phyloP scores from a whole-genome alignment of 2,113 vertebrate genomes.

The Sander lucioperca region DNA sequence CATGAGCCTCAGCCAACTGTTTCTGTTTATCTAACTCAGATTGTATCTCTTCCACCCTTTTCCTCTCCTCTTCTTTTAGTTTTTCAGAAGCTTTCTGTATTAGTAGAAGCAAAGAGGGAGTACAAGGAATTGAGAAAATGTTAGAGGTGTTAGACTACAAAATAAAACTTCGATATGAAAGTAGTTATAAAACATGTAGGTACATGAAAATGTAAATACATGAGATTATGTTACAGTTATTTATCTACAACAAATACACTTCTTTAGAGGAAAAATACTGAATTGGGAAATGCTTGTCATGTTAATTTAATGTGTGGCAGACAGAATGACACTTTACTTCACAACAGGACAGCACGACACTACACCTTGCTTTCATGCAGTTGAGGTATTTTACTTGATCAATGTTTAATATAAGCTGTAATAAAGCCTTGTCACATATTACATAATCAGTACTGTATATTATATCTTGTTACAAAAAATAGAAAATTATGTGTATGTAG shows the following conservation, averaged over 20 bases:
- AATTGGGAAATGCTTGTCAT: constrained; percentile 54
- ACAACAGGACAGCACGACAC: constrained; percentile 77
- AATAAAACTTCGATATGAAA: constrained; percentile 26
- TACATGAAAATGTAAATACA: constrained; percentile 68
- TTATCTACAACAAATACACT: constrained; percentile 19
- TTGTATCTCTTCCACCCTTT: constrained; percentile 92
- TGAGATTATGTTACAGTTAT: constrained; percentile 42
- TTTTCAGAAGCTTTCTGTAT: constrained; percentile 94
- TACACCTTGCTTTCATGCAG: constrained; percentile 72
- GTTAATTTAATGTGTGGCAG: constrained; percentile 69
- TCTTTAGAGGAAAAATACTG: constrained; percentile 32
- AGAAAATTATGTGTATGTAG: background rate
- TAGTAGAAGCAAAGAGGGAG: constrained; percentile 81
- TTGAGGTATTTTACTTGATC: constrained; percentile 21
- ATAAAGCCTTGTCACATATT: background rate
- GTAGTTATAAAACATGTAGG: constrained; percentile 54
- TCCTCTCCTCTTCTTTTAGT: constrained; percentile 93
- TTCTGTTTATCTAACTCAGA: constrained; percentile 94
- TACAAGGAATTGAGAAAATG: constrained; percentile 68
- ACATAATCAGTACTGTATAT: background rate
- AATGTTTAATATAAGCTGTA: background rate
- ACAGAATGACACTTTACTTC: constrained; percentile 74
- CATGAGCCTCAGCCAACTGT: constrained; percentile 93
- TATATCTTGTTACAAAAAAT: background rate
- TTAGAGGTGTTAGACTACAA: constrained; percentile 59